A percentile compares a stretch with the other conserved stretches of the same genome.
These are phyloP conservation scores for Pelecanoides urinatrix DNA, from an alignment of 2,113 vertebrate genomes.

Conservation along the genomic window DNA sequence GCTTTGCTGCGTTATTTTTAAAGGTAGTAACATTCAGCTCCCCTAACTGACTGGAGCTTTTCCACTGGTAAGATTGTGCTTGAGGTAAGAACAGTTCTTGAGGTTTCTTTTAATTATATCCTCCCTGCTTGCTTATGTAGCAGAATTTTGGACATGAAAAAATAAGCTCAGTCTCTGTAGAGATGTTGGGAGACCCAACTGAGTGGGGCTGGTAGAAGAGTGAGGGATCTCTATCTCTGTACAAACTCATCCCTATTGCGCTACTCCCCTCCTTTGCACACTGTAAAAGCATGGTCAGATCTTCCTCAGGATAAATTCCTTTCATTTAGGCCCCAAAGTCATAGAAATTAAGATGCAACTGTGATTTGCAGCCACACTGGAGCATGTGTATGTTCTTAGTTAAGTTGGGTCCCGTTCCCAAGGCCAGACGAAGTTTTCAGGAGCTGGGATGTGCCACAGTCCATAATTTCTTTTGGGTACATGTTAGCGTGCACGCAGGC, in stretches of 20 bases:
- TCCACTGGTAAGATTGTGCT: background rate
- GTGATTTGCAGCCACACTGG: accelerated
- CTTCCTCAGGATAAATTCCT: background rate
- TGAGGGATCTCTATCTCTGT: background rate
- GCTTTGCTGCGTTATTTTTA: background rate
- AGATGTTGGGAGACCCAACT: background rate
- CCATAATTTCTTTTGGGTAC: background rate
- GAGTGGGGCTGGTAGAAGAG: background rate
- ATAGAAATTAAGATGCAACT: background rate
- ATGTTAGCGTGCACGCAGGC: accelerated
- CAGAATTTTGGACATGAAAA: background rate
- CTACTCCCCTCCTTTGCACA: background rate
- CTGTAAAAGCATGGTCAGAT: background rate
- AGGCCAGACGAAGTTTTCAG: background rate
- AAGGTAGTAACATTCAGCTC: background rate
- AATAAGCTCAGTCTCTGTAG: background rate
- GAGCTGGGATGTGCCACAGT: background rate
- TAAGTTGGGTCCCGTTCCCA: background rate
- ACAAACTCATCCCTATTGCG: background rate
- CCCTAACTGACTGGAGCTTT: background rate
- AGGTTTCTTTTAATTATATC: background rate
- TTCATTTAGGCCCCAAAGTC: background rate
- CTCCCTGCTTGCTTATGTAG: background rate
- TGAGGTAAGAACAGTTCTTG: background rate
- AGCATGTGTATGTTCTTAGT: background rate